Evolutionary conservation across 2,888 invertebrate species (phyloP), one percentile per base, ranked within the genome.

Genomic region (Chironomus tentans): DNA sequence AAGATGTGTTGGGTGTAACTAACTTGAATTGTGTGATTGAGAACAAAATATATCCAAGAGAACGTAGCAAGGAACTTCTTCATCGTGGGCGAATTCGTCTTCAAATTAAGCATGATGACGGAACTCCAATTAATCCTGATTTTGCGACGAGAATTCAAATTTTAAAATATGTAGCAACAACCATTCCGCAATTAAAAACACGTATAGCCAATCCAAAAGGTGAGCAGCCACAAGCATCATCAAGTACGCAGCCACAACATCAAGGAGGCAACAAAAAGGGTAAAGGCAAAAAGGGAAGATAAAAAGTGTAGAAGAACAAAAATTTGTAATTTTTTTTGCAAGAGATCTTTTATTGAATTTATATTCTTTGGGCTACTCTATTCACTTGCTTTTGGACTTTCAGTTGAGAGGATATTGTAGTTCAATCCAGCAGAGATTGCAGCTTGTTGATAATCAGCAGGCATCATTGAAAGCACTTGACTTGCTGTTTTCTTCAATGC

Each of bases 51-150:
- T 97, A 98, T 83, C 89, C 94, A 6, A 86, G 96, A 65, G 98
- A 98, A 83, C 88, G 89, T 77, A 97, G 97, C 82, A 94, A 95
- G 87, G 98, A 98, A 85, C 86, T 91, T 77, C 84, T 91, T 68
- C 90, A 88, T 80, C 88, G 94, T 79, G 98, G 98, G 1, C 88
- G 98, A 77, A 92, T 99, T 78, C 87, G 98, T 76, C 92, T 99
- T 0, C 97, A 98, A 82, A 84, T 99, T 77, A 94, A 91, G 82
- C 92, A 95, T 82, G 95, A 96, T 81, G 94, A 97, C 83, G 96
- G 95, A 0, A 85, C 89, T 21, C 89, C 91, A 0, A 85, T 90
- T 38, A 90, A 91, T 81, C 82, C 89, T 0, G 88, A 91, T 56
- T 92, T 91, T 80, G 86, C 91, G 1, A 89, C 90, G 0, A 88